Evolutionary conservation across 2,113 vertebrate species (phyloP), one percentile per base, ranked within the genome.

Genomic region (Conger conger): DNA sequence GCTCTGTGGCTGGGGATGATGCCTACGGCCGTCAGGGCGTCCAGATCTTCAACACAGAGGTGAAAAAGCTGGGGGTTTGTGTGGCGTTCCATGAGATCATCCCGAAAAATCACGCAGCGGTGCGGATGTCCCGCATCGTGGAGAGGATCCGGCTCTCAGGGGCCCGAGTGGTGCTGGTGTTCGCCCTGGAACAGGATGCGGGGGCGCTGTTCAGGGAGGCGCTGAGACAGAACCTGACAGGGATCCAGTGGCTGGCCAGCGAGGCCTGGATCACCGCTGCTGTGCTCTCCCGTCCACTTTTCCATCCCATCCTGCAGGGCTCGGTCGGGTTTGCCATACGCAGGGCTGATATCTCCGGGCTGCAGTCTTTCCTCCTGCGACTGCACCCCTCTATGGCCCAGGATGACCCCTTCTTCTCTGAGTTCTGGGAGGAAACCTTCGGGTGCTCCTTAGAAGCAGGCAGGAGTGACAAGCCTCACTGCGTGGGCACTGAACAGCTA

Each of bases 251-350:
- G 95, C 84, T 96, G 50, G 95, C 94, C 36, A 96, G 95, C 38
- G 95, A 96, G 86, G 95, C 95, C 30, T 96, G 95, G 95, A 95
- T 94, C 87, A 96, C 95, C 9, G 94, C 95, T 7, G 90, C 94
- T 0, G 83, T 95, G 40, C 92, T 96, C 83, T 93, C 94, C 38
- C 90, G 86, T 4, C 92, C 93, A 0, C 86, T 91, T 81, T 94
- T 93, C 83, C 91, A 91, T 30, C 45, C 79, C 7, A 92, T 96
- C 83, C 91, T 96, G 4, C 92, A 93, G 81, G 95, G 95, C 33
- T 93, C 94, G 0, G 90, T 96, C 92, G 95, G 95, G 36, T 96
- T 95, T 84, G 95, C 95, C 27, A 94, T 96, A 36, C 94, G 91
- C 18, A 88, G 90, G 86, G 93, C 90, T 27, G 50, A 92, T 27